These are phyloP conservation scores for Melipona bicolor DNA, from an alignment of 2,888 invertebrate genomes.

Conservation along the genomic window DNA sequence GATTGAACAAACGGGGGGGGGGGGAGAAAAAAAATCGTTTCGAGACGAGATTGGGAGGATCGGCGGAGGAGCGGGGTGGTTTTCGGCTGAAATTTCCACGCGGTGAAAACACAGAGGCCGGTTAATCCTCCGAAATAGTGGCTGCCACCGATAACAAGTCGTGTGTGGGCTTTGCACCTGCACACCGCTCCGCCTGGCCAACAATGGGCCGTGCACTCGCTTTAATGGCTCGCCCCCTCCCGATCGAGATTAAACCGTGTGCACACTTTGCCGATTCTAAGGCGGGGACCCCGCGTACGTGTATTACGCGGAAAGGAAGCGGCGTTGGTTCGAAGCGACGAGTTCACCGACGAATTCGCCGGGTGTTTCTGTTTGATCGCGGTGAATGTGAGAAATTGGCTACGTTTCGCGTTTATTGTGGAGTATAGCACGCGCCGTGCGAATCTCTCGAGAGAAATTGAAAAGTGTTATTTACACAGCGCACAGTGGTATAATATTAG, in stretches of 20 bases:
- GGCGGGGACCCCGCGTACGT: conserved; percentile 31
- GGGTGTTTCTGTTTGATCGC: conserved; percentile 4
- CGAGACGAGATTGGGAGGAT: conserved; percentile 7
- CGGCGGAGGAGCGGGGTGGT: not conserved
- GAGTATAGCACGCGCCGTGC: not conserved
- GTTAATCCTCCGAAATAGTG: conserved; percentile 63
- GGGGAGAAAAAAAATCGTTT: conserved; percentile 11
- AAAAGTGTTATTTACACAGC: not conserved
- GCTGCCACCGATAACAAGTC: conserved; percentile 60
- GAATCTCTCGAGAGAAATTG: not conserved
- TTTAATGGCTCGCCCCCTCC: conserved; percentile 52
- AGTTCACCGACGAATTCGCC: not conserved
- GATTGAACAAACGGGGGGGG: too few species aligned
- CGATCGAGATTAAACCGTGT: conserved; percentile 58
- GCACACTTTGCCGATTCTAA: conserved; percentile 51
- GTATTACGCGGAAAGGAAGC: conserved; percentile 42
- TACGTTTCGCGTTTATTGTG: not conserved
- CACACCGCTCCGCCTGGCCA: conserved; percentile 36
- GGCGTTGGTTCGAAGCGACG: not conserved
- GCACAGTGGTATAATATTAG: not conserved
- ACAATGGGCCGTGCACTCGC: conserved; percentile 62
- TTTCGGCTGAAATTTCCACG: conserved; percentile 37
- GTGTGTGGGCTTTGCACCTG: conserved; percentile 63
- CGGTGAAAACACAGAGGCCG: conserved; percentile 52
- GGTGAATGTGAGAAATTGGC: not conserved